Evolutionary conservation across 1,140 invertebrate species (phyloP), one percentile per base, ranked within the genome.

Genomic region (Melitaea cinxia): DNA sequence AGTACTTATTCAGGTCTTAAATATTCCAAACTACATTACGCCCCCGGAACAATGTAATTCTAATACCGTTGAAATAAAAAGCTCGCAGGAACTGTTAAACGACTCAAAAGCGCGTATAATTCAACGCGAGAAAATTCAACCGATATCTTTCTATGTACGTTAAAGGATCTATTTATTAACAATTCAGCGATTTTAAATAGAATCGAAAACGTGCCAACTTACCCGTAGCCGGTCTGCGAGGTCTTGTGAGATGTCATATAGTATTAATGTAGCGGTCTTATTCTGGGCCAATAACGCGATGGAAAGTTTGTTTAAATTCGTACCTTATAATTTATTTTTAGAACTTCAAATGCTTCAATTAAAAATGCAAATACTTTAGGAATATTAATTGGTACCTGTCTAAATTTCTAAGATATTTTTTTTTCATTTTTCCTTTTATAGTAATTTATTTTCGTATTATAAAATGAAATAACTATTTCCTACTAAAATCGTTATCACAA

Each of bases 181-280:
- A 77, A 85, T 85, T 83, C 80, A 85, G 58, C 60, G 68, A 73
- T 76, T 85, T 83, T 83, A 85, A 83, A 85, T 83, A 85, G 82
- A 80, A 83, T 82, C 78, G 80, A 85, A 85, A 83, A 82, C 79
- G 80, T 83, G 80, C 82, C 79, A 82, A 82, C 70, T 82, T 68
- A 75, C 37, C 68, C 65, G 69, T 72, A 80, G 65, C 70, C 63
- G 37, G 61, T 64, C 55, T 65, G 58, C 58, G 45, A 72, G 55
- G 53, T 59, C 68, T 65, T 65, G 72, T 64, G 67, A 73, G 68
- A 47, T 74, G 73, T 64, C 74, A 78, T 78, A 64, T 76, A 75
- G 77, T 78, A 83, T 85, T 80, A 72, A 83, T 77, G 75, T 54
- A 39, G 49, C 19, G 15, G 54, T 30, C 14, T 21, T 80, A 83